phyloP scores from a whole-genome alignment of 2,888 invertebrate species.

The Tipula helvola region DNA sequence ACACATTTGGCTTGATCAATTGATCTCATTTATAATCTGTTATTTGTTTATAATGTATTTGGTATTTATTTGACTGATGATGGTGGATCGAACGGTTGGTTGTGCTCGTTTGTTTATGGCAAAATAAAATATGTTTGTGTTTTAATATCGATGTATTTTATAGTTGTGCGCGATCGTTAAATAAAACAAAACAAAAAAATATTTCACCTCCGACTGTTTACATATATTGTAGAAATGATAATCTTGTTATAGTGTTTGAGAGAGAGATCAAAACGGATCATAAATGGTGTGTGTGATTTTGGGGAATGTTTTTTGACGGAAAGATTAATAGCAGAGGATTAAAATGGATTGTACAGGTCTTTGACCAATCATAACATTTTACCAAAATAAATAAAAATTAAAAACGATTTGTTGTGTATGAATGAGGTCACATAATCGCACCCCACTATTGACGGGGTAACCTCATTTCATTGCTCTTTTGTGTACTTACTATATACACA shows the following conservation, averaged over 20 bases:
- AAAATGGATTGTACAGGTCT: not conserved
- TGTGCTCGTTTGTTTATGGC: too few species aligned
- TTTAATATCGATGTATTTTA: not conserved
- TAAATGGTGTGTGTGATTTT: not conserved
- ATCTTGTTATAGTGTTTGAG: not conserved
- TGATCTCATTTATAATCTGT: too few species aligned
- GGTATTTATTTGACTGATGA: too few species aligned
- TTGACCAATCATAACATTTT: not conserved
- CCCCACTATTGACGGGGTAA: not conserved
- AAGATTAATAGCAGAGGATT: not conserved
- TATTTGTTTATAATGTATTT: too few species aligned
- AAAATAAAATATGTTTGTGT: too few species aligned
- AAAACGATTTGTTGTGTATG: not conserved
- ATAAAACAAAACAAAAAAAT: not conserved
- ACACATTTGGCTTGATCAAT: too few species aligned
- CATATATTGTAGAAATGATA: not conserved
- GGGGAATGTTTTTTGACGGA: not conserved
- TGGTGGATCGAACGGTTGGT: too few species aligned
- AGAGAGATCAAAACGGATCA: not conserved
- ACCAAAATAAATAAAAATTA: not conserved
- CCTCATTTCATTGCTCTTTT: not conserved
- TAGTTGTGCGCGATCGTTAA: not conserved
- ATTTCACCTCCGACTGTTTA: not conserved
- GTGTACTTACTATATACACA: not conserved
- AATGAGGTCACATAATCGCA: not conserved